A percentile compares a stretch with the other conserved stretches of the same genome.
These are phyloP conservation scores for Pseudorectes ferrugineus DNA, from an alignment of 2,113 vertebrate species.

Conservation along the genomic window DNA sequence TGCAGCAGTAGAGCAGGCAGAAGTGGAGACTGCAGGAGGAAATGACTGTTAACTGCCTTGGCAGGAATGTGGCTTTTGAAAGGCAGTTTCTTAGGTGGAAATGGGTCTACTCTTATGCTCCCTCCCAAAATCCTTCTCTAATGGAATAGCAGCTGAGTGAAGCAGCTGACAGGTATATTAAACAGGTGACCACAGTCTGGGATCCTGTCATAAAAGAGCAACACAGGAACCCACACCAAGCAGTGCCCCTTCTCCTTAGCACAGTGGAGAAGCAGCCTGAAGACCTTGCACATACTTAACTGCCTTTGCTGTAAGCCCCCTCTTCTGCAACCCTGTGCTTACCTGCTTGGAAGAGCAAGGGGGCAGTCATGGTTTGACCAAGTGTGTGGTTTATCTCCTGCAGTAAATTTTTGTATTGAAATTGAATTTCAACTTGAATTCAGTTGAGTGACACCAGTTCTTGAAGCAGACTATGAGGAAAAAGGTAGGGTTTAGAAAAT, in stretches of 20 bases:
- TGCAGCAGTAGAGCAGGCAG: not conserved
- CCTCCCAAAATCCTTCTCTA: not conserved
- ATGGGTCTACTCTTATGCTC: not conserved
- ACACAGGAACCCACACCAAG: not conserved
- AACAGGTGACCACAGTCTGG: not conserved
- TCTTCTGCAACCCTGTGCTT: not conserved
- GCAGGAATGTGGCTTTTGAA: not conserved
- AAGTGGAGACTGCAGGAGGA: not conserved
- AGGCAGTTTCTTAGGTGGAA: not conserved
- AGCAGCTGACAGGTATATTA: not conserved
- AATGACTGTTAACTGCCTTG: not conserved
- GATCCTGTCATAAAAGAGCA: not conserved
- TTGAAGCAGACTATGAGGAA: constrained; percentile 18
- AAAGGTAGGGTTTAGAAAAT: not conserved
- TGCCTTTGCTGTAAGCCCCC: not conserved
- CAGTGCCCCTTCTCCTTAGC: not conserved
- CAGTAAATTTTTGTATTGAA: not conserved
- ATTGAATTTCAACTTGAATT: not conserved
- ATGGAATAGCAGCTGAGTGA: not conserved
- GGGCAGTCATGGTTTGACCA: not conserved
- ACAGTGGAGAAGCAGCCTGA: not conserved
- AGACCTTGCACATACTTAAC: fast-evolving
- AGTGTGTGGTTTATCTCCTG: not conserved
- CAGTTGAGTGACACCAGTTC: not conserved
- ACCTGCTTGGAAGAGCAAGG: not conserved